Base-by-base conservation (phyloP, 2,797 vertebrate genomes). In the Avahi laniger region DNA sequence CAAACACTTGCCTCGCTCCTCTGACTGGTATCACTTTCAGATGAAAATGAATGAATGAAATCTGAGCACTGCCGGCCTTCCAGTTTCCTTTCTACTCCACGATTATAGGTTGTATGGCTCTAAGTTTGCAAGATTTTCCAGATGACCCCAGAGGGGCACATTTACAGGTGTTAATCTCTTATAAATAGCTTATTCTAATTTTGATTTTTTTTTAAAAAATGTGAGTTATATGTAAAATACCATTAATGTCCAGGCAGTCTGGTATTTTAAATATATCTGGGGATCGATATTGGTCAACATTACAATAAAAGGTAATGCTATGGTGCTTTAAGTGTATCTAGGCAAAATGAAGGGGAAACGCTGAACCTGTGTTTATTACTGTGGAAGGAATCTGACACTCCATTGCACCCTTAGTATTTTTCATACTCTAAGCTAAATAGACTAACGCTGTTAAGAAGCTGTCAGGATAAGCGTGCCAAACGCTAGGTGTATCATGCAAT, bases 381-480 rank as follows among this genome's bases (percentile, higher is more conserved):
- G 1, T 75, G 95, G 95, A 88, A 65, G 93, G 97, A 97, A 96
- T 63, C 84, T 97, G 97, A 96, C 96, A 92, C 91, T 96, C 96
- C 83, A 72, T 91, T 92, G 96, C 97, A 95, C 81, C 95, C 93
- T 97, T 97, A 18, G 98, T 98, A 97, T 97, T 98, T 98, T 96
- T 95, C 96, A 90, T 96, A 97, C 96, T 80, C 96, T 98, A 97
- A 98, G 97, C 96, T 97, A 97, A 98, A 96, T 46, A 97, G 98
- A 98, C 97, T 94, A 96, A 98, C 76, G 96, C 97, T 98, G 97
- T 97, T 98, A 92, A 95, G 97, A 96, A 97, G 96, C 98, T 98
- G 97, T 98, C 98, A 97, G 96, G 97, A 97, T 96, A 97, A 96
- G 95, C 85, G 14, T 97, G 98, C 98, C 98, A 98, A 97, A 98